Percentiles rank a stretch among this genome's conserved stretches.
These are phyloP conservation scores for Cotesia congregata DNA, from an alignment of 2,888 invertebrate genomes.

Conservation along the genomic window DNA sequence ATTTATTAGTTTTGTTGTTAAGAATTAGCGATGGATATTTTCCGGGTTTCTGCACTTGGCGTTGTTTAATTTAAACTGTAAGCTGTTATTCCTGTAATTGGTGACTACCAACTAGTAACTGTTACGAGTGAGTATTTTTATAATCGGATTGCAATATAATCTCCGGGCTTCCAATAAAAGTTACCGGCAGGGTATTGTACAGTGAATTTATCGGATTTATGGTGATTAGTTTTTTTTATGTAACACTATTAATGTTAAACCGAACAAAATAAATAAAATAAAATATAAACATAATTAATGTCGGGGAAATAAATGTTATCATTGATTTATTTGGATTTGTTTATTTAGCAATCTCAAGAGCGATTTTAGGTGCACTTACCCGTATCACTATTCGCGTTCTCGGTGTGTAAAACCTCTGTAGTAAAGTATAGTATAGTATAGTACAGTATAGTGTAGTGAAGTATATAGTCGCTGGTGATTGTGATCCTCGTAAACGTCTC, in stretches of 20 bases:
- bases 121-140: no score
- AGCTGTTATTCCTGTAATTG: no score
- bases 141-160: no score
- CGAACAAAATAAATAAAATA: background rate
- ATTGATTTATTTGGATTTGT: background rate
- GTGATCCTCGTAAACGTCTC: slow-evolving; percentile 40
- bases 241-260: background rate
- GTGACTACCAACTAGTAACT: no score
- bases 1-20: background rate
- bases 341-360: background rate
- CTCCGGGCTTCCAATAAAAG: no score
- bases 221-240: background rate
- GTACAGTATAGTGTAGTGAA: slow-evolving; percentile 43
- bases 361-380: slow-evolving; percentile 36
- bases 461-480: slow-evolving; percentile 7
- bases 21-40: background rate
- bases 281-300: background rate
- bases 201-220: background rate
- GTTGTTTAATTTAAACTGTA: no score
- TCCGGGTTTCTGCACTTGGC: no score
- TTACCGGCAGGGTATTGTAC: background rate
- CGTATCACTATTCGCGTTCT: slow-evolving; percentile 52
- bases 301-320: background rate
- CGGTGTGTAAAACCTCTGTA: slow-evolving; percentile 63
- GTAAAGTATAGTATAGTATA: slow-evolving; percentile 48